phyloP scores from a whole-genome alignment of 2,797 vertebrate species.

The Botia kubotai region DNA sequence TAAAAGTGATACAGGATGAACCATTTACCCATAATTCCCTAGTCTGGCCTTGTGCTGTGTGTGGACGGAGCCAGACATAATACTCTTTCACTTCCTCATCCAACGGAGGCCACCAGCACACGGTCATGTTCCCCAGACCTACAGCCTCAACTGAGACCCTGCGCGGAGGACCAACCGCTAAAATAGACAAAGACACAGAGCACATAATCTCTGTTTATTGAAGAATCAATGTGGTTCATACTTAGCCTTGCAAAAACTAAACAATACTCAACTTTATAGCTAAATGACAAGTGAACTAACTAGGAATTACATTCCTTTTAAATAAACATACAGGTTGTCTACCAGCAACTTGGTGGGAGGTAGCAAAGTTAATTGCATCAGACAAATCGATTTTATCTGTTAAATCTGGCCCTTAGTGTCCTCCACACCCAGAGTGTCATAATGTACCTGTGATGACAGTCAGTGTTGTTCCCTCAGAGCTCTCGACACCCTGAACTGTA shows the following conservation, averaged over 20 bases:
- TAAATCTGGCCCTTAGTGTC: too few species aligned
- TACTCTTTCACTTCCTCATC: slow-evolving; percentile 71
- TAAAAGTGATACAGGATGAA: slow-evolving; percentile 75
- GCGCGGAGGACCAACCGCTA: slow-evolving; percentile 79
- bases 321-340: too few species aligned
- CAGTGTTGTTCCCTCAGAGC: slow-evolving; percentile 73
- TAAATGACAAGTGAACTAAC: too few species aligned
- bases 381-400: too few species aligned
- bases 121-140: slow-evolving; percentile 73
- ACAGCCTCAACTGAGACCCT: slow-evolving; percentile 71
- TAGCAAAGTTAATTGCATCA: too few species aligned
- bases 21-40: slow-evolving; percentile 69
- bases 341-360: too few species aligned
- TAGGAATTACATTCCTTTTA: too few species aligned
- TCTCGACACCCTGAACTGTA: slow-evolving; percentile 77
- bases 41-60: slow-evolving; percentile 33
- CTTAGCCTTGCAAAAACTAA: too few species aligned
- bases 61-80: slow-evolving; percentile 71
- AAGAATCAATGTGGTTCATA: too few species aligned
- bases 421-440: too few species aligned
- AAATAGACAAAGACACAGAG: slow-evolving; percentile 25
- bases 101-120: slow-evolving; percentile 77
- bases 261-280: too few species aligned
- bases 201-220: neutral
- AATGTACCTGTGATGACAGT: slow-evolving; percentile 81